Base-by-base conservation (phyloP, 1,140 invertebrate genomes). In the Habropoda laboriosa region DNA sequence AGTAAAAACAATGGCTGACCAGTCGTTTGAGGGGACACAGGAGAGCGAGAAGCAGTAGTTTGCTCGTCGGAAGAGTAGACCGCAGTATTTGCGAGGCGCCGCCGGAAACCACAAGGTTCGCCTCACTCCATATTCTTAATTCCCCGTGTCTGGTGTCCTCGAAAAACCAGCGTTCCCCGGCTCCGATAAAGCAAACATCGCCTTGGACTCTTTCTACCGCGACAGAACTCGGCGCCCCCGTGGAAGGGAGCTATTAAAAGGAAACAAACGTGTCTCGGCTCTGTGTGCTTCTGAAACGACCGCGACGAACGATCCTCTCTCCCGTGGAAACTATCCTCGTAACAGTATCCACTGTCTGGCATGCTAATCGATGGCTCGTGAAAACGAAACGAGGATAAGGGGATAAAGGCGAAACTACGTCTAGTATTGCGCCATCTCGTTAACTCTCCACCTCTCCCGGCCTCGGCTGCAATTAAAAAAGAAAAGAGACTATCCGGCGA, bases 401-500 rank as follows among this genome's bases (percentile, higher is more conserved):
- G 12, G 68, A 81, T 63, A 27, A 42, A 30, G 72, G 61, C 49
- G 55, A 38, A 63, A 77, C 13, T 75, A 32, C 40, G 35, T 12
- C 32, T 18, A 18, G 57, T 51, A 64, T 64, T 53, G 53, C 79
- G 53, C 32, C 61, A 58, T 82, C 82, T 85, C 82, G 80, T 79
- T 86, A 85, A 77, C 70, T 80, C 55, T 32, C 73, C 38, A 18
- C 10, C n/a, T 0, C 21, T 24, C 35, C 1, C 16, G 18, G 21
- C 27, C 27, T 47, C 60, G 58, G 6, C n/a, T 16, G 72, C 71
- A 76, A 81, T 86, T 87, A 87, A 86, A 81, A 70, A 72, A 72
- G 70, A 82, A 82, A 82, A 80, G 73, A 78, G n/a, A n/a, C n/a
- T n/a, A n/a, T n/a, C 18, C 47, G 53, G 57, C 51, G 61, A 82